phyloP scores from a whole-genome alignment of 1,140 invertebrate species.

The Adoxophyes honmai region DNA sequence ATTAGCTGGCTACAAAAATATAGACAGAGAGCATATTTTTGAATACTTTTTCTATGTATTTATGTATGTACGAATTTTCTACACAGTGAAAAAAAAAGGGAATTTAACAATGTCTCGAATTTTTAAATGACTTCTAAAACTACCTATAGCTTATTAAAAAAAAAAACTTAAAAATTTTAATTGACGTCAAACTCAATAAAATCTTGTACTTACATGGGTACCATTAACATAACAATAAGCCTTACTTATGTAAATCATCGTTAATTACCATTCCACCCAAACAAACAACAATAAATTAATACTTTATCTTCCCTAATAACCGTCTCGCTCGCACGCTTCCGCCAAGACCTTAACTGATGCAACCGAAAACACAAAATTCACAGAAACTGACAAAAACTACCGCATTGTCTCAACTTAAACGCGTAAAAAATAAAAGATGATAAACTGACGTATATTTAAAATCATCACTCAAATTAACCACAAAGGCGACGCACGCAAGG shows the following conservation, averaged over 20 bases:
- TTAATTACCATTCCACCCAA: too few species aligned
- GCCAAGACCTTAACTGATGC: not conserved
- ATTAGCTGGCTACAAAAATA: too few species aligned
- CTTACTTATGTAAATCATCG: too few species aligned
- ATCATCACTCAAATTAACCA: constrained; percentile 20
- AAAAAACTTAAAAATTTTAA: too few species aligned
- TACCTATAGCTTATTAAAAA: too few species aligned
- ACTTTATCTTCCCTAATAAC: not conserved
- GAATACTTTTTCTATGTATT: too few species aligned
- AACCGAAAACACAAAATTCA: not conserved
- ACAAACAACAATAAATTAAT: not conserved
- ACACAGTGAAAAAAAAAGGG: too few species aligned
- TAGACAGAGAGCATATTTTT: too few species aligned
- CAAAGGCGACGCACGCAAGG: constrained; percentile 19
- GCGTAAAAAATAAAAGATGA: not conserved
- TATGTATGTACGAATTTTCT: too few species aligned
- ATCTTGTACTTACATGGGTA: not conserved
- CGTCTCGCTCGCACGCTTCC: not conserved
- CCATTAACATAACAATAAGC: not conserved
- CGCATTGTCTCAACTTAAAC: not conserved
- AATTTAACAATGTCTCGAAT: too few species aligned
- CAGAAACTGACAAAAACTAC: not conserved
- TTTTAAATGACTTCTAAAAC: too few species aligned
- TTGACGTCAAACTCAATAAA: too few species aligned
- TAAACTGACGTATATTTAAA: constrained; percentile 11